Conservation (phyloP, 2,113 vertebrate species). For the Thymallus thymallus region DNA sequence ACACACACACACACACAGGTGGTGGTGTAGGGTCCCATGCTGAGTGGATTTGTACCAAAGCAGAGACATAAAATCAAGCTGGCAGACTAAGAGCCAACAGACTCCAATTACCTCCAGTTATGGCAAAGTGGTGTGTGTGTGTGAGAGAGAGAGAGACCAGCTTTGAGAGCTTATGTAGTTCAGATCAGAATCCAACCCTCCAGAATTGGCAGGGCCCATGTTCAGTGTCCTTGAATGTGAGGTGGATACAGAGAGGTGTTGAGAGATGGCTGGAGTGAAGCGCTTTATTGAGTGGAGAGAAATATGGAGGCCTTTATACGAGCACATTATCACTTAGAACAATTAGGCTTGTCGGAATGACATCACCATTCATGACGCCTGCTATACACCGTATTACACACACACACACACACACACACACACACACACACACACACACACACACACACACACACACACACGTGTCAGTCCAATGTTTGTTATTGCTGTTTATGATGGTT, state of each 20-base stretch:
- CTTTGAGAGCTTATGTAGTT: slow-evolving; percentile 31
- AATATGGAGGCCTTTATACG: slow-evolving; percentile 51
- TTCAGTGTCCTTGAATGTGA: slow-evolving; percentile 45
- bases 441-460: not conserved
- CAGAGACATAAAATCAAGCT: slow-evolving; percentile 68
- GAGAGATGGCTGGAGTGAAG: slow-evolving; percentile 23
- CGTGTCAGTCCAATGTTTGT: slow-evolving; percentile 36
- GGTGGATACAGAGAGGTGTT: slow-evolving; percentile 43
- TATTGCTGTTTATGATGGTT: slow-evolving; percentile 58
- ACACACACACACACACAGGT: not conserved
- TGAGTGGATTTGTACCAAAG: slow-evolving; percentile 55
- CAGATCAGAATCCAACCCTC: slow-evolving; percentile 33
- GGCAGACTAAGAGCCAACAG: slow-evolving; percentile 53
- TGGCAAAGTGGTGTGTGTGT: slow-evolving; percentile 12
- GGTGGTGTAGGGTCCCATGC: slow-evolving; percentile 46
- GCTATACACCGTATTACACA: slow-evolving; percentile 1
- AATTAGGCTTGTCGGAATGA: slow-evolving; percentile 28
- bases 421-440: too few relatives aligned
- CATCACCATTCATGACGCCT: slow-evolving; percentile 35
- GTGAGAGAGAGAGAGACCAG: slow-evolving; percentile 7
- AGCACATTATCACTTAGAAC: slow-evolving; percentile 53
- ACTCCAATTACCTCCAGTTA: slow-evolving; percentile 44
- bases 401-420: too few relatives aligned
- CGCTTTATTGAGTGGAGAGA: slow-evolving; percentile 40
- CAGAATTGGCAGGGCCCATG: slow-evolving; percentile 20